Percentiles rank a stretch among this genome's conserved stretches.
Evolutionary conservation across 2,113 vertebrate species (phyloP).

Genomic region (Phrynocephalus versicolor): DNA sequence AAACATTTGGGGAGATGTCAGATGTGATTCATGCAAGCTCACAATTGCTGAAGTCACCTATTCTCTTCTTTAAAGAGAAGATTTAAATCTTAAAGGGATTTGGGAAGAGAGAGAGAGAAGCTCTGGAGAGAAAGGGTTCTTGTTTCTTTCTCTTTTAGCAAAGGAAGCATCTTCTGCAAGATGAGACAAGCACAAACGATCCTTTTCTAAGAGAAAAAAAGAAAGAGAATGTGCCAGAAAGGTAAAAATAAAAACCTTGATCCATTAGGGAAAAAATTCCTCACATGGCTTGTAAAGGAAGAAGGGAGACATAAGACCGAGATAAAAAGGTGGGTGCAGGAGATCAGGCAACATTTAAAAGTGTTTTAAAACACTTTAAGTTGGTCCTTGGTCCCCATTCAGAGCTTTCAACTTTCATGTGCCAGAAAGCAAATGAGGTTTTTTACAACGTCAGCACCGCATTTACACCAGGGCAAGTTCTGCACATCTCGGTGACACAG

Average conservation of each 20-base stretch:
- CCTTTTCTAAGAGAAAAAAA: background rate
- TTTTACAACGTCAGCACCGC: background rate
- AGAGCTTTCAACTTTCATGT: background rate
- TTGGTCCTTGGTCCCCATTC: background rate
- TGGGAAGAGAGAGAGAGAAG: no score
- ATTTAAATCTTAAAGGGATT: background rate
- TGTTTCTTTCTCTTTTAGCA: background rate
- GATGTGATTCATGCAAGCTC: background rate
- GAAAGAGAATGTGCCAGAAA: slow-evolving; percentile 1
- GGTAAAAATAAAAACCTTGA: background rate
- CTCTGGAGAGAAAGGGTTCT: no score
- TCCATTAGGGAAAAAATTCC: background rate
- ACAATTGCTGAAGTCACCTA: background rate
- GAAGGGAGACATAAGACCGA: background rate
- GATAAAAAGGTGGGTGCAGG: background rate
- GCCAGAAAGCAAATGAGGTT: slow-evolving; percentile 10
- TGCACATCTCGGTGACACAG: fast-evolving
- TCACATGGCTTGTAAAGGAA: background rate
- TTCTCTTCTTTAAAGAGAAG: background rate
- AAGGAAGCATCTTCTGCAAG: background rate
- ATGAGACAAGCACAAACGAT: slow-evolving; percentile 22
- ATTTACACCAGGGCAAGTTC: background rate
- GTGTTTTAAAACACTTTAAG: background rate
- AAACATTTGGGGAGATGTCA: background rate
- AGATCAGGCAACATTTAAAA: background rate